These are phyloP conservation scores for Jacana jacana DNA, from an alignment of 2,113 vertebrate species.

Conservation along the genomic window DNA sequence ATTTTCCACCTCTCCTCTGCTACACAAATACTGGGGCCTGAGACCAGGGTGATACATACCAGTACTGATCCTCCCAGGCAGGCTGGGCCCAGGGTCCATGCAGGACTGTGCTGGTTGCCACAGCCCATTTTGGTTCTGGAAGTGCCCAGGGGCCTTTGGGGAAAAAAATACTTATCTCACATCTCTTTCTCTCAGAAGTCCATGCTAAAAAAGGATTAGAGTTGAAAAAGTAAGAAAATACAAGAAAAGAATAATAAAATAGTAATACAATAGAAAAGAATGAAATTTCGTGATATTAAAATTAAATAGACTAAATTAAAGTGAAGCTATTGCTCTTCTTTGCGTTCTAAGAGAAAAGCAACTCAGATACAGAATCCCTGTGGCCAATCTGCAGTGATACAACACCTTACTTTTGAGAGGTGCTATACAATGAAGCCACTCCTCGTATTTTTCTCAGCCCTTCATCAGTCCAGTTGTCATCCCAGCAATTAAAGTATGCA, in stretches of 20 bases:
- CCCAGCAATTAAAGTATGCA: not conserved
- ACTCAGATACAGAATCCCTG: not conserved
- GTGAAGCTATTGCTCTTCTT: not conserved
- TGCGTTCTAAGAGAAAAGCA: not conserved
- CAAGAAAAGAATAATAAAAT: fast-evolving
- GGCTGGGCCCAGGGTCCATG: not conserved
- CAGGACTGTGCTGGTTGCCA: fast-evolving
- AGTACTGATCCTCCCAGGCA: not conserved
- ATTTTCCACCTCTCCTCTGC: not conserved
- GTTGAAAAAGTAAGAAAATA: not conserved
- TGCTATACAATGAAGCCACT: not conserved
- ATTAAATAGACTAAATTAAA: not conserved
- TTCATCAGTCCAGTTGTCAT: not conserved
- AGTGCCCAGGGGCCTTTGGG: fast-evolving
- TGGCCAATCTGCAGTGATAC: not conserved
- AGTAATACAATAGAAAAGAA: not conserved
- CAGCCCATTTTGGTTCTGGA: not conserved
- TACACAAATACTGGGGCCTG: not conserved
- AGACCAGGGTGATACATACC: not conserved
- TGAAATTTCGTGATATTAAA: not conserved
- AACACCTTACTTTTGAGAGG: not conserved
- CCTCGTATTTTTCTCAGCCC: not conserved
- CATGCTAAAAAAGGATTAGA: not conserved
- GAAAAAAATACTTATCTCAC: not conserved
- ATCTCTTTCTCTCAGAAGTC: not conserved